phyloP scores from a whole-genome alignment of 2,797 vertebrate species.

The Mastacembelus armatus region DNA sequence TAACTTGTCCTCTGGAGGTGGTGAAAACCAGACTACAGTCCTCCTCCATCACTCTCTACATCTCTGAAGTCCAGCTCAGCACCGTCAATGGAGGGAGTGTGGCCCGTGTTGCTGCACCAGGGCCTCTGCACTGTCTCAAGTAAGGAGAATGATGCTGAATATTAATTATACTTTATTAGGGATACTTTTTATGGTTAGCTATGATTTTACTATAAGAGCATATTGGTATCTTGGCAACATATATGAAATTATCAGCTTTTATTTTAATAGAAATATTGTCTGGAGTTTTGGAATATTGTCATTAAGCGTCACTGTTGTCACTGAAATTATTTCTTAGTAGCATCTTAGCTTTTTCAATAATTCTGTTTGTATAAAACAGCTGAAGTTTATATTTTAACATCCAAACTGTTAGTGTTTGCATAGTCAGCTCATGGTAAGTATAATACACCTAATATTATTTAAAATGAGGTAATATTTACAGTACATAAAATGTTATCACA shows the following conservation, averaged over 20 bases:
- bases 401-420: neutral
- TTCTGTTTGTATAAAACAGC: neutral
- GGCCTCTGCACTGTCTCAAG: slow-evolving; percentile 97
- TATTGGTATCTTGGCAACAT: too few species aligned
- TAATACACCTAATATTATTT: too few species aligned
- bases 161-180: neutral
- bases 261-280: neutral
- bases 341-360: neutral
- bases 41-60: slow-evolving; percentile 92
- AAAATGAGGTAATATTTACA: too few species aligned
- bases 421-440: neutral
- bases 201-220: too few species aligned
- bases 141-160: slow-evolving; percentile 79
- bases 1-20: slow-evolving; percentile 99
- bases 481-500: too few species aligned
- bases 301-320: neutral
- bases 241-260: too few species aligned
- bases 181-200: too few species aligned
- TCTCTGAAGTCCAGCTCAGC: slow-evolving; percentile 96
- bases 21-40: slow-evolving; percentile 98
- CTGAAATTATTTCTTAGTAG: too few species aligned
- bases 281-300: neutral
- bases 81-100: slow-evolving; percentile 92
- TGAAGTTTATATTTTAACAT: neutral
- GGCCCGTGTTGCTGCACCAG: slow-evolving; percentile 90